Evolutionary conservation across 1,140 invertebrate species (phyloP).

Genomic region (Camponotus vicinus): DNA sequence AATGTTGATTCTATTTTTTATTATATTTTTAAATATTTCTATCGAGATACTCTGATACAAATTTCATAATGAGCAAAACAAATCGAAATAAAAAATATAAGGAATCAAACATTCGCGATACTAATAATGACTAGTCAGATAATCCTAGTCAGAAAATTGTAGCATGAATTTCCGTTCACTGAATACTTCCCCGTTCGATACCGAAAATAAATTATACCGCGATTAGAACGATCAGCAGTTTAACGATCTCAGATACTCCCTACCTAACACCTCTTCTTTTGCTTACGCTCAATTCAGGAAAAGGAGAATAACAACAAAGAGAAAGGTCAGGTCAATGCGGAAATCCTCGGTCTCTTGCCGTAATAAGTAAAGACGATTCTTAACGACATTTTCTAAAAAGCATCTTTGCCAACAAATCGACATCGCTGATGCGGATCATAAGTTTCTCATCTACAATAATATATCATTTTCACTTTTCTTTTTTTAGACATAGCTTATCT

Average conservation of each 20-base stretch:
- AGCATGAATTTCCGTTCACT: slow-evolving; percentile 37
- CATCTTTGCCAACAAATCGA: slow-evolving; percentile 31
- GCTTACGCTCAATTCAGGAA: slow-evolving; percentile 4
- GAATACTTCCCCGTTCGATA: slow-evolving; percentile 1
- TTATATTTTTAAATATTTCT: not conserved
- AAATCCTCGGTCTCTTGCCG: slow-evolving; percentile 73
- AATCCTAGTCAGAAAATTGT: slow-evolving; percentile 5
- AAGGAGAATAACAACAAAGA: slow-evolving; percentile 63
- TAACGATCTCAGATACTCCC: slow-evolving; percentile 13
- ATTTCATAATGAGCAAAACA: not conserved
- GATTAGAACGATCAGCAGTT: not conserved
- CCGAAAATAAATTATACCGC: not conserved
- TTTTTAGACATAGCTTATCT: not conserved
- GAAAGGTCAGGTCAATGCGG: slow-evolving; percentile 82
- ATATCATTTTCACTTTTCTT: not conserved
- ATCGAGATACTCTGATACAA: not conserved
- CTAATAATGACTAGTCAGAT: slow-evolving; percentile 11
- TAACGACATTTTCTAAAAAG: slow-evolving; percentile 71
- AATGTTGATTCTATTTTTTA: not conserved
- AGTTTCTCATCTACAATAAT: not conserved
- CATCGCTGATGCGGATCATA: slow-evolving; percentile 18
- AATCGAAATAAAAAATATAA: not conserved
- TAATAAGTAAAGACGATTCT: slow-evolving; percentile 76
- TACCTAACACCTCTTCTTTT: not conserved
- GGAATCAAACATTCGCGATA: not conserved